Percentiles rank a stretch among this genome's conserved stretches.
These are phyloP conservation scores for Cephus pulcher DNA, from an alignment of 2,888 invertebrate genomes.

Conservation along the genomic window DNA sequence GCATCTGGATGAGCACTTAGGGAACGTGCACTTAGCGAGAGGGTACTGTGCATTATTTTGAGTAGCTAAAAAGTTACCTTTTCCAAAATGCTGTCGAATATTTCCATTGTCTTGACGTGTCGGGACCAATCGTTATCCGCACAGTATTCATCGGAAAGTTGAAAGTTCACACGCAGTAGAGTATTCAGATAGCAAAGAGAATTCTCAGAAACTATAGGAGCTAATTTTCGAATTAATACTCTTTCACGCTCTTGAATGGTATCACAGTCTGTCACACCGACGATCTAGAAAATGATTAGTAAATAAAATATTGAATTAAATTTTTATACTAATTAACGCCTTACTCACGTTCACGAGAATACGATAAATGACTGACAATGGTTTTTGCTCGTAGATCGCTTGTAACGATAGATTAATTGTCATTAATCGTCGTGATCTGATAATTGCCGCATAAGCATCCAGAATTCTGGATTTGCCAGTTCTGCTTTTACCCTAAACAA, in stretches of 20 bases:
- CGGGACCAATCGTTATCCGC: conserved; percentile 62
- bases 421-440: conserved; percentile 38
- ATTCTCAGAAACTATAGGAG: conserved; percentile 50
- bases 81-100: conserved; percentile 65
- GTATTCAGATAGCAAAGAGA: conserved; percentile 71
- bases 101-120: conserved; percentile 62
- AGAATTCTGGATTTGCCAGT: conserved; percentile 73
- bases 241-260: conserved; percentile 59
- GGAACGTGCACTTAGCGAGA: background rate
- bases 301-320: background rate
- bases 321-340: background rate
- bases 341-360: conserved; percentile 44
- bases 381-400: conserved; percentile 27
- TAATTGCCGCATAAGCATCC: conserved; percentile 65
- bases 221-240: conserved; percentile 61
- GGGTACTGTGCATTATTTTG: background rate
- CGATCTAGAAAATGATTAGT: conserved; percentile 27
- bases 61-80: conserved; percentile 50
- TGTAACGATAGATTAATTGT: conserved; percentile 33
- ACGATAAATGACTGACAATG: conserved; percentile 38
- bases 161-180: conserved; percentile 69
- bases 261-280: conserved; percentile 36
- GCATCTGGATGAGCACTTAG: background rate
- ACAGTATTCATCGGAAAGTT: conserved; percentile 66
- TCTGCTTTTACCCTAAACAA: conserved; percentile 66